Evolutionary conservation across 1,140 invertebrate species (phyloP), one percentile per base, ranked within the genome.

Genomic region (Calephelis virginiensis): DNA sequence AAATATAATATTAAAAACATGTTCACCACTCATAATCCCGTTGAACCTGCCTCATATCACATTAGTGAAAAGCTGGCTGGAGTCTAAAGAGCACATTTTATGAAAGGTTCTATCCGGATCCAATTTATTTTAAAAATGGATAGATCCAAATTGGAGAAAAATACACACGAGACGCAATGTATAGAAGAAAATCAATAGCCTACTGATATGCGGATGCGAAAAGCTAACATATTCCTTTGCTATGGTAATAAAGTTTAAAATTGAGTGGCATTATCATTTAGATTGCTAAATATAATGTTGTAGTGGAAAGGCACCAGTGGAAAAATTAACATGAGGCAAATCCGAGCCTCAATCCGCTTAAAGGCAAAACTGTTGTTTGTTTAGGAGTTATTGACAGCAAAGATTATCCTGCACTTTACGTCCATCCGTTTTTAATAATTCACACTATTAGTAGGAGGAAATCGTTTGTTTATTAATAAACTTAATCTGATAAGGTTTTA

Each of bases 71-170:
- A 62, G 63, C 63, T 65, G 65, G 64, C 67, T 66, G 50, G 47
- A 74, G 63, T 69, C 56, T 67, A 67, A 73, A 73, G 67, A 68
- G 70, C 71, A 76, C 71, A 71, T 70, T 73, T 75, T 68, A 73
- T 73, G 72, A 75, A 73, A 70, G 67, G 63, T 61, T 62, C 65
- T 61, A 71, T 70, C 66, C 67, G 63, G 61, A 74, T 72, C 68
- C 68, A 74, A 76, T 76, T 76, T 74, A 70, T 70, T 76, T 72
- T 74, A 70, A 70, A 74, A 74, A 72, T 72, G 68, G 64, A 72
- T 67, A 63, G 66, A 68, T 67, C 63, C 71, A 72, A 73, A 70
- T 74, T 74, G 66, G 63, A 71, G 61, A 66, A 72, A 72, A 70
- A 74, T 71, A 75, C 69, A 73, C 68, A 67, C 67, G 60, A 65